Percentiles rank a stretch among this genome's conserved stretches.
phyloP scores from a whole-genome alignment of 2,888 invertebrate genomes.

The Miltochrista miniata region DNA sequence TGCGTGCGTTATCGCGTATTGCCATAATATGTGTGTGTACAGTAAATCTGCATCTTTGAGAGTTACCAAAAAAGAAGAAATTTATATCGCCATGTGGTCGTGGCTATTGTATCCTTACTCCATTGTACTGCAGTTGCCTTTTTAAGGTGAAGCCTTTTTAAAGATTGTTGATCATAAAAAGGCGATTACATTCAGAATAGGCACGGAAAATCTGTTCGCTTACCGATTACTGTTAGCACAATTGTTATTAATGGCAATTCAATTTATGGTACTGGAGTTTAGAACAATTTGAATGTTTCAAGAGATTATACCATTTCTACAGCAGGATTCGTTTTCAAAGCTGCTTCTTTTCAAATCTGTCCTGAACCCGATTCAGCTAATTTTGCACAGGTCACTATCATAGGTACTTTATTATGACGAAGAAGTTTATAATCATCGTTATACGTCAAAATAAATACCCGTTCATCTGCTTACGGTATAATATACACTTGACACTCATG shows the following conservation, averaged over 20 bases:
- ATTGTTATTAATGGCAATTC: constrained; percentile 32
- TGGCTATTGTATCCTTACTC: constrained; percentile 67
- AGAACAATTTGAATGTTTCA: background rate
- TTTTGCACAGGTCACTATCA: background rate
- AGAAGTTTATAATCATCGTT: background rate
- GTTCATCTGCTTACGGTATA: background rate
- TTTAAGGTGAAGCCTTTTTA: constrained; percentile 66
- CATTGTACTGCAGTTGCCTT: constrained; percentile 69
- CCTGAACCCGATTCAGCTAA: background rate
- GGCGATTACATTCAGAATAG: constrained; percentile 67
- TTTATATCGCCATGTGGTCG: constrained; percentile 67
- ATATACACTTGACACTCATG: background rate
- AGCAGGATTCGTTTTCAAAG: background rate
- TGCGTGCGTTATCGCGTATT: constrained; percentile 52
- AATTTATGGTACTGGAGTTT: constrained; percentile 13
- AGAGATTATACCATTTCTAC: background rate
- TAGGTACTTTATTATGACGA: background rate
- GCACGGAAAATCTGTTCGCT: constrained; percentile 59
- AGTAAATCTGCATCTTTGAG: constrained; percentile 69
- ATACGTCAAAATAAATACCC: no score
- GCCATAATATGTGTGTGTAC: constrained; percentile 52
- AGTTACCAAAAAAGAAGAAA: constrained; percentile 63
- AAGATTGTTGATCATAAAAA: constrained; percentile 67
- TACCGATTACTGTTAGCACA: constrained; percentile 41
- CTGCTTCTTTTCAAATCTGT: background rate